phyloP scores from a whole-genome alignment of 2,797 vertebrate species.

The Brachyrhaphis roseni region DNA sequence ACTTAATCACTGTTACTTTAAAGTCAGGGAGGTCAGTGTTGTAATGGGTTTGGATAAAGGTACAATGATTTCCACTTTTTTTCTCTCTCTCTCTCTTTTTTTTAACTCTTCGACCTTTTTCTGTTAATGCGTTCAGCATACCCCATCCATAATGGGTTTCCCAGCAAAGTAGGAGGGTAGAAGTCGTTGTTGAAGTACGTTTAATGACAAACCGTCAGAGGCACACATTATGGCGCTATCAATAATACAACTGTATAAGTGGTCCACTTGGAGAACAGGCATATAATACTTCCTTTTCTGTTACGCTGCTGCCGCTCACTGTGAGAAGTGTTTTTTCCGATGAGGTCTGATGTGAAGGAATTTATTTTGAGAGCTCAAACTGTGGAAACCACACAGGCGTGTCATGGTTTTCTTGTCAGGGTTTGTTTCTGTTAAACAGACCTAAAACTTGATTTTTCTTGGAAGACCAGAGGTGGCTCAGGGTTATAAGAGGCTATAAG shows the following conservation, averaged over 20 bases:
- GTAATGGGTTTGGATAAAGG: constrained; percentile 79
- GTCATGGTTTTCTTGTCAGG: constrained; percentile 74
- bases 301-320: constrained; percentile 61
- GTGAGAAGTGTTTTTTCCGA: constrained; percentile 70
- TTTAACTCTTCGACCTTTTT: constrained; percentile 63
- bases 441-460: constrained; percentile 72
- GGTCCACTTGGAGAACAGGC: constrained; percentile 74
- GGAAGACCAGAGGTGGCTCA: constrained; percentile 55
- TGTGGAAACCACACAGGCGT: constrained; percentile 65
- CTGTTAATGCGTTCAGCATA: constrained; percentile 82
- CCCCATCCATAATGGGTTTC: constrained; percentile 76
- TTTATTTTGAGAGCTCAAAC: constrained; percentile 61
- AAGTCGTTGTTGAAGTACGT: constrained; percentile 75
- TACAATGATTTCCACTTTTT: constrained; percentile 70
- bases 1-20: constrained; percentile 81
- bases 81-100: constrained; percentile 24
- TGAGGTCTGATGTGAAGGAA: constrained; percentile 70
- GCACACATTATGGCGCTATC: constrained; percentile 77
- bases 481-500: background rate
- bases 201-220: constrained; percentile 77
- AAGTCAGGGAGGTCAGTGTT: constrained; percentile 79
- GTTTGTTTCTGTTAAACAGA: constrained; percentile 69
- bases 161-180: constrained; percentile 69
- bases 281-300: constrained; percentile 79
- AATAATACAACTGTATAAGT: constrained; percentile 81